Base-by-base conservation (phyloP, 2,888 invertebrate species). In the Cynaeus angustus region DNA sequence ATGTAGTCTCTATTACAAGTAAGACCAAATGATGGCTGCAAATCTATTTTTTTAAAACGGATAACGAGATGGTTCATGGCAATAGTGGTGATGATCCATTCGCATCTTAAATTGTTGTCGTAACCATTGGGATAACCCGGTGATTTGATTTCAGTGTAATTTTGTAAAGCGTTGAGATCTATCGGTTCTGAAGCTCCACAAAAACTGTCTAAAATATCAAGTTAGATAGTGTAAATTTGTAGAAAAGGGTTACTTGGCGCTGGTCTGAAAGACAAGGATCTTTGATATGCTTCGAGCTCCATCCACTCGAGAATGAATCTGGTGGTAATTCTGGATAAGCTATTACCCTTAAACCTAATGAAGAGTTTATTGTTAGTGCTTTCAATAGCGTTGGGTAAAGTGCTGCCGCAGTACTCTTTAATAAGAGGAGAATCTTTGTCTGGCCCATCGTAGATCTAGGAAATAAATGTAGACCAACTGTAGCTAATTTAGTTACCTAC, bases 111-210 rank as follows among this genome's bases (percentile, higher is more conserved):
- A 77, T 89, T 85, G 10, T 83, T 66, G 0, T 76, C 86, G 81
- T 96, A 96, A 0, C 90, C 88, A 50, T 86, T 9, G 0, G 95
- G 95, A 85, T 90, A 96, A 55, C 94, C 92, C 0, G 96, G 96
- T 3, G 96, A 94, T 0, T 81, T 84, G 8, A 96, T 71, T 12
- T 10, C 82, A 1, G 78, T 79, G 82, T 71, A 75, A 3, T 78
- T 64, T 0, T 69, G 68, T 1, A 74, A 28, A 21, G 65, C 59
- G 3, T 78, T 68, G 3, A 83, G 72, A n/a, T 82, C 66, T 3
- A 86, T 72, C 0, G 81, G 68, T 53, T 21, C 21, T 21, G 21
- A 4, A 4, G 1, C 4, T 21, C 26, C 33, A n/a, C 8, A 9
- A 41, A 1, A 4, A 33, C 2, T n/a, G 3, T 33, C 33, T 37